Evolutionary conservation across 2,797 vertebrate species (phyloP), one percentile per base, ranked within the genome.

Genomic region (Cetoscarus ocellatus): DNA sequence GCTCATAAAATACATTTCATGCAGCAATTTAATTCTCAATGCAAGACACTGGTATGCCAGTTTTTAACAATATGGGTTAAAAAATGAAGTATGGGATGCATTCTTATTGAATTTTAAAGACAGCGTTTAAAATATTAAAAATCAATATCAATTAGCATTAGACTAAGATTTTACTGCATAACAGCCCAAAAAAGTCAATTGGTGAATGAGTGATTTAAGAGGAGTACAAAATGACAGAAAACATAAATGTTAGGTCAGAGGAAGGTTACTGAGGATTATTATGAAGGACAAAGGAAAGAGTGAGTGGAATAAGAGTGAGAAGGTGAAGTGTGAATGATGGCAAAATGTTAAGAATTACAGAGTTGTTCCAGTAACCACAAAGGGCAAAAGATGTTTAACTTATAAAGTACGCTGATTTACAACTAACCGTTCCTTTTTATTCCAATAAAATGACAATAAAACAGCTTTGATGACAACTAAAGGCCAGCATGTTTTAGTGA

Each of bases 381-480:
- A n/a, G 45, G 55, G 64, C 35, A 38, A 66, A 63, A 60, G 61
- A 76, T 10, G 44, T 66, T n/a, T 49, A 62, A 65, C 54, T 73
- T 73, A 61, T 65, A 64, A 57, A 35, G 59, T 39, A 27, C 53
- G 73, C 67, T 75, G 63, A 82, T 83, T 49, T 69, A 70, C 75
- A 80, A 74, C 83, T 87, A 71, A 70, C 79, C 82, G 80, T 74
- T 59, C 44, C 62, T 60, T 77, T 69, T 83, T 52, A 27, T 51
- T 8, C 34, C 83, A 88, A 85, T 85, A 86, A 90, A 81, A 77
- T 54, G 67, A 85, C 84, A 85, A 92, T 92, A 88, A 83, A 90
- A 80, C 54, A 10, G 89, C 93, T 91, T 85, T 91, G 88, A 90
- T 93, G 91, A 90, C 84, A 79, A 93, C 88, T 64, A 79, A 71